Evolutionary conservation across 64 coral and sea anemone species (phyloP).

Genomic region (Dendronephthya gigantea): DNA sequence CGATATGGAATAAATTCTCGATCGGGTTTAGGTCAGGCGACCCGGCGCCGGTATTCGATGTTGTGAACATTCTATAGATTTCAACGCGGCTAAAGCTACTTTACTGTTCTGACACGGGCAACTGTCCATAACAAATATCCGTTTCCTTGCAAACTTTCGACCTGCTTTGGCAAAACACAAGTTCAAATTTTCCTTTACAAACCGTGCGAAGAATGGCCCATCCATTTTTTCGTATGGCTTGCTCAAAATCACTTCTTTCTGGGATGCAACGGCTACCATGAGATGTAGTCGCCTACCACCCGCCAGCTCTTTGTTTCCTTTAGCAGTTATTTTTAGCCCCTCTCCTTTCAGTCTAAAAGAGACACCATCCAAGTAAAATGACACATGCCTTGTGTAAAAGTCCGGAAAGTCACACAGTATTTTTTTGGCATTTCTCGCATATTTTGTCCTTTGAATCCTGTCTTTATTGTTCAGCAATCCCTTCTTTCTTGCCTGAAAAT

Average conservation of each 20-base stretch:
- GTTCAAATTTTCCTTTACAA: conserved; percentile 33
- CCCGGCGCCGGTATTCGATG: conserved; percentile 9
- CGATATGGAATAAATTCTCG: conserved; percentile 34
- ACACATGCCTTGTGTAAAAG: no score
- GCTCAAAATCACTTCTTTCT: conserved; percentile 31
- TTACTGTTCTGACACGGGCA: conserved; percentile 24
- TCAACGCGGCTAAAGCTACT: neutral
- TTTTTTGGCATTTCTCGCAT: no score
- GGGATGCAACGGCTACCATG: conserved; percentile 34
- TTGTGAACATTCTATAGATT: conserved; percentile 13
- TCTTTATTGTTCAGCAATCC: no score
- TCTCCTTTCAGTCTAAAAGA: neutral
- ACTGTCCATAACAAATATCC: conserved; percentile 46
- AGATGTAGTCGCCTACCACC: conserved; percentile 39
- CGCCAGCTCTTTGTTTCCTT: conserved; percentile 38
- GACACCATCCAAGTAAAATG: no score
- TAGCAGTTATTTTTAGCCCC: conserved; percentile 10
- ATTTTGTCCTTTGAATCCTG: no score
- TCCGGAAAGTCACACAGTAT: no score
- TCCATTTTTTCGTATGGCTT: conserved; percentile 33
- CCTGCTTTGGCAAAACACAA: conserved; percentile 34
- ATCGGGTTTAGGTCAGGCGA: conserved; percentile 37
- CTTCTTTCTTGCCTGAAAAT: no score
- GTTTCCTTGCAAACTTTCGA: neutral
- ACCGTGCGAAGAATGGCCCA: conserved; percentile 24